These are phyloP conservation scores for Scaptomyza tumidula DNA, from an alignment of 2,888 invertebrate species.

Conservation along the genomic window DNA sequence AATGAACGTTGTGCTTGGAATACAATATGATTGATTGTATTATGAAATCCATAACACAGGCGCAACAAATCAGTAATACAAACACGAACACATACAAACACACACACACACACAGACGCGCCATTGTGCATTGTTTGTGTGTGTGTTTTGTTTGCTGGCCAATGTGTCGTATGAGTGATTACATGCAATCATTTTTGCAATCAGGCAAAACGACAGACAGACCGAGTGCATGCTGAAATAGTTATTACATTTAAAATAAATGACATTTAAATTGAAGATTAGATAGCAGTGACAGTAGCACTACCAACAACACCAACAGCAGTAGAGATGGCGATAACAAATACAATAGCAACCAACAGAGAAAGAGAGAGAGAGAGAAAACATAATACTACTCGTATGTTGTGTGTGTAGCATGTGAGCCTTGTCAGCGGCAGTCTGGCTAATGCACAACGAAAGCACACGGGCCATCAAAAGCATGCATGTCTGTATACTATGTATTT, in stretches of 20 bases:
- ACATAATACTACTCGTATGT: background rate
- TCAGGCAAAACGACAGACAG: conserved; percentile 37
- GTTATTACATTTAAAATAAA: conserved; percentile 68
- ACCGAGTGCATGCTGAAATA: conserved; percentile 57
- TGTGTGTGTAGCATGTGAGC: conserved; percentile 4
- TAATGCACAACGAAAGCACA: conserved; percentile 31
- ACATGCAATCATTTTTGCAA: conserved; percentile 67
- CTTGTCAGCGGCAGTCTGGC: conserved; percentile 49
- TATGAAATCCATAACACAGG: conserved; percentile 42
- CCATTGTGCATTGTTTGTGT: conserved; percentile 10
- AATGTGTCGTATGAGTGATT: conserved; percentile 65
- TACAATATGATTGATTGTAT: conserved; percentile 48
- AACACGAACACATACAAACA: conserved; percentile 21
- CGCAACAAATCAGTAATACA: conserved; percentile 52
- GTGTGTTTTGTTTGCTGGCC: conserved; percentile 22
- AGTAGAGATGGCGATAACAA: conserved; percentile 26
- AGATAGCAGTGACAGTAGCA: conserved; percentile 10
- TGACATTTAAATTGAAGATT: conserved; percentile 63
- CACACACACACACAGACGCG: background rate
- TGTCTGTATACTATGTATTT: conserved; percentile 14
- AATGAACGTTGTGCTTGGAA: background rate
- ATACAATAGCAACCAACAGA: conserved; percentile 18
- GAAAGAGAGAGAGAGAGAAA: conserved; percentile 8
- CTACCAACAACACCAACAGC: background rate
- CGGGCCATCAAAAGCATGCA: conserved; percentile 5